Percentiles rank a stretch among this genome's conserved stretches.
Evolutionary conservation across 2,888 invertebrate species (phyloP).

Genomic region (Platerodrilus igneus): DNA sequence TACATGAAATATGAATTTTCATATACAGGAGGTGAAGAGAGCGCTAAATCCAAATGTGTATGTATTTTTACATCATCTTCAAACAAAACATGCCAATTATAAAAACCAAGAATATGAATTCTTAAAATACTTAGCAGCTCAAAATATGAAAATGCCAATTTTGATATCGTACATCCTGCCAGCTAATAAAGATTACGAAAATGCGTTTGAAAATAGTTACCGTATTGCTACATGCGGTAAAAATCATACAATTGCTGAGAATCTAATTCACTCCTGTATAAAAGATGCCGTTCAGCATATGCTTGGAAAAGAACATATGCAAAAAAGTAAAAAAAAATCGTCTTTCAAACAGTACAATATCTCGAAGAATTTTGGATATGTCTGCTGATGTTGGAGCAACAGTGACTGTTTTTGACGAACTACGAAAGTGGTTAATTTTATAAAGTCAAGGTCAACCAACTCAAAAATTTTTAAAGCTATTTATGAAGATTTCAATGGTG

Average conservation of each 20-base stretch:
- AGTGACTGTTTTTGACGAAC: slow-evolving; percentile 14
- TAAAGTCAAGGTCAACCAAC: slow-evolving; percentile 23
- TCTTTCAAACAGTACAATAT: slow-evolving; percentile 18
- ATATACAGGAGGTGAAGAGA: no score
- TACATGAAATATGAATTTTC: slow-evolving; percentile 12
- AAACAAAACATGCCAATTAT: slow-evolving; percentile 9
- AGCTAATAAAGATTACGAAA: slow-evolving; percentile 15
- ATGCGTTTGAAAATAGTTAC: slow-evolving; percentile 17
- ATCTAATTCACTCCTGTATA: slow-evolving; percentile 19
- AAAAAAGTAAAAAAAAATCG: slow-evolving; percentile 16
- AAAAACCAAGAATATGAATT: slow-evolving; percentile 4
- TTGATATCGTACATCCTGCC: slow-evolving; percentile 2
- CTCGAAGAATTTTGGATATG: slow-evolving; percentile 15
- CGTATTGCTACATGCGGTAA: slow-evolving; percentile 20
- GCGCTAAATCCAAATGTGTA: slow-evolving; percentile 1
- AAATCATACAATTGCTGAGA: slow-evolving; percentile 23
- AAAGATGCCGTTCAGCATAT: slow-evolving; percentile 18
- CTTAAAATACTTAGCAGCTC: slow-evolving; percentile 6
- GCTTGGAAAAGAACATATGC: slow-evolving; percentile 16
- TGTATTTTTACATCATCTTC: slow-evolving; percentile 7
- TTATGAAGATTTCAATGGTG: slow-evolving; percentile 23
- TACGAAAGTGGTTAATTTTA: slow-evolving; percentile 24
- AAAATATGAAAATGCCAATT: slow-evolving; percentile 4
- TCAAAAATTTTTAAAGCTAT: slow-evolving; percentile 22
- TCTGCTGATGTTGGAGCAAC: slow-evolving; percentile 19